phyloP scores from a whole-genome alignment of 2,113 vertebrate genomes.

The Odontesthes bonariensis region DNA sequence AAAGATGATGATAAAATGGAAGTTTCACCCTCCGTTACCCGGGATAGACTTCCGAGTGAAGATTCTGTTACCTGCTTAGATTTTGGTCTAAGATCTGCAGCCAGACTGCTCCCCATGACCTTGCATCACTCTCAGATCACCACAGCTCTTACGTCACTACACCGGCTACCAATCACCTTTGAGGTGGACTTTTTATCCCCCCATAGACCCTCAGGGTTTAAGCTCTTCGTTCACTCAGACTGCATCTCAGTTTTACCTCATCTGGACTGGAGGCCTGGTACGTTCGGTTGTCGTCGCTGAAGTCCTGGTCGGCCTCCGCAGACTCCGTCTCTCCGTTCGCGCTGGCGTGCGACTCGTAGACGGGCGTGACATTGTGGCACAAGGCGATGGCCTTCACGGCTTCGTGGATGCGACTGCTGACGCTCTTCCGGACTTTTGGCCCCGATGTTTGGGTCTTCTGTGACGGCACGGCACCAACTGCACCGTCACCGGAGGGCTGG shows the following conservation, averaged over 20 bases:
- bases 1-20: too few species aligned
- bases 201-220: too few species aligned
- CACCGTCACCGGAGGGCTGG: slow-evolving; percentile 64
- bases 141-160: too few species aligned
- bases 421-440: slow-evolving; percentile 94
- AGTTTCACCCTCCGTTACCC: too few species aligned
- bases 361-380: slow-evolving; percentile 97
- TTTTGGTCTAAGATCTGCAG: too few species aligned
- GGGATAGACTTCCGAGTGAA: too few species aligned
- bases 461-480: slow-evolving; percentile 80
- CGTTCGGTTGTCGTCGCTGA: slow-evolving; percentile 92
- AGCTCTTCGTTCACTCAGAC: too few species aligned
- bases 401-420: slow-evolving; percentile 93
- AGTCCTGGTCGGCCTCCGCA: slow-evolving; percentile 94
- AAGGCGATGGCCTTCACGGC: slow-evolving; percentile 95
- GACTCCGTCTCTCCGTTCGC: slow-evolving; percentile 86
- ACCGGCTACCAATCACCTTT: too few species aligned
- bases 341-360: slow-evolving; percentile 86
- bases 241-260: slow-evolving; percentile 85
- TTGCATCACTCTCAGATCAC: too few species aligned
- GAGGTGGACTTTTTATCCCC: too few species aligned
- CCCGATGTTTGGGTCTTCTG: slow-evolving; percentile 82
- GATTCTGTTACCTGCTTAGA: too few species aligned
- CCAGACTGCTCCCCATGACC: too few species aligned
- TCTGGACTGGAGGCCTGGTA: slow-evolving; percentile 99